phyloP scores from a whole-genome alignment of 2,797 vertebrate genomes.

The Anguilla obscura region DNA sequence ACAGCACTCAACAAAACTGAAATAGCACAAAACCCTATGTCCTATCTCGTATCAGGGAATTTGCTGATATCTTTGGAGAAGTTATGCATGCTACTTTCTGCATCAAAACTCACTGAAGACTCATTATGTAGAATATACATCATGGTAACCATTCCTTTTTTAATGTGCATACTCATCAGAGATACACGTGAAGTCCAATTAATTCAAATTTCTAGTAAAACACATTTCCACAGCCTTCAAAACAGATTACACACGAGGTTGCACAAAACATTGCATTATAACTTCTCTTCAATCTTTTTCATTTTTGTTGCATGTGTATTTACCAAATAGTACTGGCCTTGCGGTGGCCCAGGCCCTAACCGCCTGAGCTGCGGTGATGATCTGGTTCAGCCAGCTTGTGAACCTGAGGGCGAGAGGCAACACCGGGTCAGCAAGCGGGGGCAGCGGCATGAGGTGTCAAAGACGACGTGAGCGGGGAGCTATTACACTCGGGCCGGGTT shows the following conservation, averaged over 20 bases:
- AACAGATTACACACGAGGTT: not conserved
- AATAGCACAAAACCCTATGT: not conserved
- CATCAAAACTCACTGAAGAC: not conserved
- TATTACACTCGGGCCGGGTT: conserved; percentile 43
- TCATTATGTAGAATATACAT: not conserved
- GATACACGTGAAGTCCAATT: not conserved
- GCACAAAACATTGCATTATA: not conserved
- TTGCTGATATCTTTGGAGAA: not conserved
- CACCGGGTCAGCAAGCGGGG: conserved; percentile 63
- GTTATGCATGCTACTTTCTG: not conserved
- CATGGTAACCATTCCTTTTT: not conserved
- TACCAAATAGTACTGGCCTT: conserved; percentile 63
- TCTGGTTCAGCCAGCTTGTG: conserved; percentile 62
- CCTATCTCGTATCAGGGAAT: not conserved
- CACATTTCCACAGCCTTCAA: not conserved
- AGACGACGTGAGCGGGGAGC: conserved; percentile 38
- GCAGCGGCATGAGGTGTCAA: conserved; percentile 27
- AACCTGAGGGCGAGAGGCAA: conserved; percentile 57
- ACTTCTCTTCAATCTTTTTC: not conserved
- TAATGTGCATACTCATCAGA: not conserved
- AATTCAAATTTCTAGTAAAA: not conserved
- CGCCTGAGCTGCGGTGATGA: conserved; percentile 55
- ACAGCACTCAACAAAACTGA: not conserved
- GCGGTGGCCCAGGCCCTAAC: conserved; percentile 45
- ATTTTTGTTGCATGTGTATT: not conserved